Conservation (phyloP, 2,113 vertebrate genomes). For the Anser cygnoides region DNA sequence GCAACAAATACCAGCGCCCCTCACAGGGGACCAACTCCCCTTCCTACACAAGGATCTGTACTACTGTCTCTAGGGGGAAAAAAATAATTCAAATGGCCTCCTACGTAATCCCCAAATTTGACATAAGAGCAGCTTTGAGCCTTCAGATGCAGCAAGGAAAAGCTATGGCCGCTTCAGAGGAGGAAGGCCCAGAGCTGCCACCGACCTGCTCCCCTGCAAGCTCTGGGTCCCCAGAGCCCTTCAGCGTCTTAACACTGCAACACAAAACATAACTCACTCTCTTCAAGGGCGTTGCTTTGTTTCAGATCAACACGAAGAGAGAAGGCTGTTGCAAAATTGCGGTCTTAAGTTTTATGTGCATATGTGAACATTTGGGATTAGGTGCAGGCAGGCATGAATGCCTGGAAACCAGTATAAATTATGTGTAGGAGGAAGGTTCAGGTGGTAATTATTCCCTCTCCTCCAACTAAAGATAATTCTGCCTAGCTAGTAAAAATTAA, state of each 20-base stretch:
- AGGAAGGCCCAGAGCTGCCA: neutral
- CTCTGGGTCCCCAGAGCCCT: neutral
- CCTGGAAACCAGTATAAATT: neutral
- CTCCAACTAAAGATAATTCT: neutral
- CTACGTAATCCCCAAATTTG: neutral
- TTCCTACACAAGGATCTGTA: neutral
- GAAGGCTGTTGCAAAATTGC: neutral
- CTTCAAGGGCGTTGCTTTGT: neutral
- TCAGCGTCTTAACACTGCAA: neutral
- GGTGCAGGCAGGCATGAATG: neutral
- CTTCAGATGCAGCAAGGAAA: neutral
- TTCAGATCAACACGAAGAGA: neutral
- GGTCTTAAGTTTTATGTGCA: neutral
- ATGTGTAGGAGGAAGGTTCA: neutral
- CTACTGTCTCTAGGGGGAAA: slow-evolving; percentile 6
- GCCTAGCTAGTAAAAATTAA: neutral
- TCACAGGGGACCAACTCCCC: slow-evolving; percentile 24
- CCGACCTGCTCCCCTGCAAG: neutral
- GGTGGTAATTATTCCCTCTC: neutral
- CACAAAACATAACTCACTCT: neutral
- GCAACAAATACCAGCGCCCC: neutral
- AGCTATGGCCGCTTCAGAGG: neutral
- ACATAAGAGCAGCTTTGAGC: neutral
- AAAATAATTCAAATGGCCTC: slow-evolving; percentile 7
- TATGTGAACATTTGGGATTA: accelerated